Percentiles rank a stretch among this genome's conserved stretches.
phyloP scores from a whole-genome alignment of 2,113 vertebrate genomes.

The Cebus imitator region DNA sequence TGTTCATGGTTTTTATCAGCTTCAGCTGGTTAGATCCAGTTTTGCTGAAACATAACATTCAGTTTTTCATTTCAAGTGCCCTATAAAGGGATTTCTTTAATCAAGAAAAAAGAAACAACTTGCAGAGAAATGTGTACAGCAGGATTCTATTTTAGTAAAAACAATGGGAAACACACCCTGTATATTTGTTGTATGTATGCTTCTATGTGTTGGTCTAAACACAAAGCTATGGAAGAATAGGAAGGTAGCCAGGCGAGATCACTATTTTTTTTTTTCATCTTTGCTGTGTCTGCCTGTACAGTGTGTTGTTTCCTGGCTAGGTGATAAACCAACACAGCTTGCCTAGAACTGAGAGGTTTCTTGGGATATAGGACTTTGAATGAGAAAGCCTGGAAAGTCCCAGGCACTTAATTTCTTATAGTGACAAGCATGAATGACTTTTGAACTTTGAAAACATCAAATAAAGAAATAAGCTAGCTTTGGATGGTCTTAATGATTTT shows the following conservation, averaged over 20 bases:
- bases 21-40: not conserved
- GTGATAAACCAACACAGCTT: not conserved
- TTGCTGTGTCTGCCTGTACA: not conserved
- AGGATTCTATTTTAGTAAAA: not conserved
- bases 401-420: not conserved
- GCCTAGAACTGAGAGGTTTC: not conserved
- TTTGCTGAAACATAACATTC: constrained; percentile 15
- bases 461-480: not conserved
- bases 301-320: not conserved
- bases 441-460: not conserved
- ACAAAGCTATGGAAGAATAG: not conserved
- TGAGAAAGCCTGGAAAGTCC: not conserved
- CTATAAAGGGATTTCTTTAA: not conserved
- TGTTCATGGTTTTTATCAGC: not conserved
- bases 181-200: not conserved
- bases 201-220: not conserved
- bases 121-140: not conserved
- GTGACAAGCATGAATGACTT: not conserved
- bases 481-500: not conserved
- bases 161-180: not conserved
- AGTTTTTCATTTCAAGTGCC: not conserved
- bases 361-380: not conserved
- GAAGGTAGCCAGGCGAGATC: not conserved
- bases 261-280: not conserved
- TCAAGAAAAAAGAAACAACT: not conserved